Evolutionary conservation across 2,797 vertebrate species (phyloP).

Genomic region (Clarias pachynema): DNA sequence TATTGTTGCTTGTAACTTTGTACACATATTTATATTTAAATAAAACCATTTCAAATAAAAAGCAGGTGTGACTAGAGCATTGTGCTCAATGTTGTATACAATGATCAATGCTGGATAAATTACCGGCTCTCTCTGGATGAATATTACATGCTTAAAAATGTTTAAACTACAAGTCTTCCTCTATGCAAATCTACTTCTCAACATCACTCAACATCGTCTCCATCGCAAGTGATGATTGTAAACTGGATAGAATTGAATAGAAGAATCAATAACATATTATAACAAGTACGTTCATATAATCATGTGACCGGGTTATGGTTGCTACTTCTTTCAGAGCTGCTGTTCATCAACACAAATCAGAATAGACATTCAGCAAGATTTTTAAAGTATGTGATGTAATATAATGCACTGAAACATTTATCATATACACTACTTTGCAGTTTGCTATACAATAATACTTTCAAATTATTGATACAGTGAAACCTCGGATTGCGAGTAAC

Average conservation of each 20-base stretch:
- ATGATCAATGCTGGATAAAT: background rate
- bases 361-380: background rate
- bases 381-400: background rate
- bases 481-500: too few relatives aligned
- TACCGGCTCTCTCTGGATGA: too few relatives aligned
- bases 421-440: background rate
- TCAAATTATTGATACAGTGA: too few relatives aligned
- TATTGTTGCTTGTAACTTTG: constrained; percentile 86
- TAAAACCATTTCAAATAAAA: constrained; percentile 84
- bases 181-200: too few relatives aligned
- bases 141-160: background rate
- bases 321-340: background rate
- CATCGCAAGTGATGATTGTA: too few relatives aligned
- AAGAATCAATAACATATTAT: background rate
- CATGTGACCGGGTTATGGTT: background rate
- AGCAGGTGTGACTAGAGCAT: background rate
- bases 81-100: background rate
- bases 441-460: background rate
- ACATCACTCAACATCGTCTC: too few relatives aligned
- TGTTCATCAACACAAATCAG: background rate
- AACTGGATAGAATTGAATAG: too few relatives aligned
- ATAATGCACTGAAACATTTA: too few relatives aligned
- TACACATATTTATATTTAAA: constrained; percentile 91
- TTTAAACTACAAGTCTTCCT: background rate
- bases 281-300: background rate